Evolutionary conservation across 1,140 invertebrate genomes (phyloP).

Genomic region (Nasonia vitripennis): DNA sequence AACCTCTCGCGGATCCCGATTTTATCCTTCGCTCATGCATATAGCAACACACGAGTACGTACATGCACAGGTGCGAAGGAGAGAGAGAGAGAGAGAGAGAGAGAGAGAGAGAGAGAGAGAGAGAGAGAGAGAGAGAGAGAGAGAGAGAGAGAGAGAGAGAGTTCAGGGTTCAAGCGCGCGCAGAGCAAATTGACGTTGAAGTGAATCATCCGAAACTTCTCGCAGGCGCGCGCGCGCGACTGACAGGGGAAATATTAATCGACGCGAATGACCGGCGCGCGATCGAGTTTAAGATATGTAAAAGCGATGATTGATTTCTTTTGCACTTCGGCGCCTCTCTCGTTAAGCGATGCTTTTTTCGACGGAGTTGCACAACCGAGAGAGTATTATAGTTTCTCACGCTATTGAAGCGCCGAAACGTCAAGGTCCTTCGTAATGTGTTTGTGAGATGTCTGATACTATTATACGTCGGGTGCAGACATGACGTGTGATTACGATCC

Average conservation of each 20-base stretch:
- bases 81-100: not conserved
- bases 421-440: not conserved
- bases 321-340: not conserved
- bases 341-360: not conserved
- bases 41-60: too few relatives aligned
- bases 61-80: not conserved
- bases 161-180: constrained; percentile 32
- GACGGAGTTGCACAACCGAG: not conserved
- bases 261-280: not conserved
- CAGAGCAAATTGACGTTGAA: constrained; percentile 16
- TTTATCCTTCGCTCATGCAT: constrained; percentile 20
- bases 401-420: not conserved
- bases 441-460: not conserved
- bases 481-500: not conserved
- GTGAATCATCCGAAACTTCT: constrained; percentile 19
- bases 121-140: not conserved
- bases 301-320: constrained; percentile 34
- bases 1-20: constrained; percentile 31
- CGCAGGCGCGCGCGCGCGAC: not conserved
- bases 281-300: constrained; percentile 39
- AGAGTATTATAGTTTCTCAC: constrained; percentile 11
- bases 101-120: not conserved
- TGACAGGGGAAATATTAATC: constrained; percentile 32
- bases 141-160: constrained; percentile 12
- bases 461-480: not conserved